Conservation (phyloP, 2,797 vertebrate genomes). For the Lates japonicus region DNA sequence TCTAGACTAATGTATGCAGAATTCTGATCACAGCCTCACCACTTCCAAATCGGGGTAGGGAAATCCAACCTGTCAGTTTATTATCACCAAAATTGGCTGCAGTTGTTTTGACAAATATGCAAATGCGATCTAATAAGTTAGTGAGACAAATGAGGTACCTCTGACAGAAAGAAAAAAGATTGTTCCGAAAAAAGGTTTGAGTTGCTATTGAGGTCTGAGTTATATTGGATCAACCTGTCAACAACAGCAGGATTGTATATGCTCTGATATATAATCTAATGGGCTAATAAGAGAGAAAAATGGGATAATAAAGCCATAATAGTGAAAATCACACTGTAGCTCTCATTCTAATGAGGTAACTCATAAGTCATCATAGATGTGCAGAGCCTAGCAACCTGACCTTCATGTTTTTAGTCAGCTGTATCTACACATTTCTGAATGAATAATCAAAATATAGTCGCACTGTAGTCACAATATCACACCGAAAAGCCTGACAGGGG, state of each 20-base stretch:
- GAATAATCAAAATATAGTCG: conserved; percentile 46
- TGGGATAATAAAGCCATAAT: conserved; percentile 56
- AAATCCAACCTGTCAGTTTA: conserved; percentile 72
- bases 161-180: conserved; percentile 40
- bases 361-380: conserved; percentile 57
- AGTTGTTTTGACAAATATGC: conserved; percentile 77
- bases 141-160: conserved; percentile 56
- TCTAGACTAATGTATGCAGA: conserved; percentile 78
- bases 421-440: conserved; percentile 36
- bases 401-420: conserved; percentile 34
- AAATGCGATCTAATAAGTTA: conserved; percentile 69
- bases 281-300: conserved; percentile 52
- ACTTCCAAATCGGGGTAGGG: conserved; percentile 52
- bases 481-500: conserved; percentile 9
- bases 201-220: conserved; percentile 45
- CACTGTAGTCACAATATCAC: conserved; percentile 35
- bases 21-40: conserved; percentile 62
- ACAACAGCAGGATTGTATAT: conserved; percentile 39
- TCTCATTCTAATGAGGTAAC: conserved; percentile 63
- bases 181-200: conserved; percentile 33
- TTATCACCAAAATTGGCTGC: conserved; percentile 65
- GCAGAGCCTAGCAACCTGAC: conserved; percentile 40
- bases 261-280: conserved; percentile 53
- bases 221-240: conserved; percentile 72
- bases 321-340: conserved; percentile 44